phyloP scores from a whole-genome alignment of 2,113 vertebrate species.

The Hemibagrus wyckioides region DNA sequence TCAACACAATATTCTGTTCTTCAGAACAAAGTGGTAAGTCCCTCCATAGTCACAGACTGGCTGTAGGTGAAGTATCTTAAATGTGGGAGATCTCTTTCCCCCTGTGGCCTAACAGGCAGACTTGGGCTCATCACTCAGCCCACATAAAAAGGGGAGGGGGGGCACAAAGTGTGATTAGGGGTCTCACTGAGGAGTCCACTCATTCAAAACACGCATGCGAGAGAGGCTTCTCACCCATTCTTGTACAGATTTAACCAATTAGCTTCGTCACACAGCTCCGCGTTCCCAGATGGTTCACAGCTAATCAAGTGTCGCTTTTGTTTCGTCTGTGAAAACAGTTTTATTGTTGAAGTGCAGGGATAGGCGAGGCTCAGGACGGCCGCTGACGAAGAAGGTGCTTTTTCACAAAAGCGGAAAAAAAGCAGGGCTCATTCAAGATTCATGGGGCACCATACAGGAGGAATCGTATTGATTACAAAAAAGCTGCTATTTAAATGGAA shows the following conservation, averaged over 20 bases:
- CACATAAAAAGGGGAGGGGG: constrained; percentile 43
- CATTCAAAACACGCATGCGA: constrained; percentile 49
- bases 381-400: constrained; percentile 36
- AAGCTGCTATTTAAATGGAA: constrained; percentile 35
- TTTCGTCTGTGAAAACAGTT: constrained; percentile 61
- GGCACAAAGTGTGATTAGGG: constrained; percentile 45
- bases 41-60: constrained; percentile 21
- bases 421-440: constrained; percentile 31
- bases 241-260: constrained; percentile 62
- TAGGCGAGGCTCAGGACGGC: constrained; percentile 32
- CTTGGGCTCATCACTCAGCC: constrained; percentile 35
- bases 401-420: constrained; percentile 9
- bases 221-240: constrained; percentile 41
- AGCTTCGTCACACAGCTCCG: constrained; percentile 58
- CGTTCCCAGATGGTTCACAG: constrained; percentile 58
- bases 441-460: constrained; percentile 35
- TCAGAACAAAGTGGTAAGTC: constrained; percentile 28
- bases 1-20: constrained; percentile 50
- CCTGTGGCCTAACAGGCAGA: constrained; percentile 29
- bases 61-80: constrained; percentile 40
- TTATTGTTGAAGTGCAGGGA: constrained; percentile 51
- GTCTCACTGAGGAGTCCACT: constrained; percentile 47
- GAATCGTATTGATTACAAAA: constrained; percentile 44
- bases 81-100: constrained; percentile 19
- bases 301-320: constrained; percentile 63